Conservation (phyloP, 2,888 invertebrate species). For the Myathropa florea region DNA sequence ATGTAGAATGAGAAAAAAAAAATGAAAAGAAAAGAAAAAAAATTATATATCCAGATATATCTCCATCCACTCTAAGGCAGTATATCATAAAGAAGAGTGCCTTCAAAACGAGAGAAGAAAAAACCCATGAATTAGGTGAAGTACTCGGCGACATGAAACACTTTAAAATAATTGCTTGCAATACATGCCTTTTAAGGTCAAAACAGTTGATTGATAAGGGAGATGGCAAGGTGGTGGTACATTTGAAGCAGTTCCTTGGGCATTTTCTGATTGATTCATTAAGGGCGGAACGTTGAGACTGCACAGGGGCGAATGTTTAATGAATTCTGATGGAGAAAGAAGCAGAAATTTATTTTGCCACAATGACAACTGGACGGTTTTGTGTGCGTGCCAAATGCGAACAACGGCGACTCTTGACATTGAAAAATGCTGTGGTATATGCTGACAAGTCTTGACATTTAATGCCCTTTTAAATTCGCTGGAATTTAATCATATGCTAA, state of each 20-base stretch:
- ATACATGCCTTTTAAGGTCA: slow-evolving; percentile 46
- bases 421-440: too few relatives aligned
- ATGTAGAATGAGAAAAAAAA: neutral
- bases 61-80: neutral
- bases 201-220: slow-evolving; percentile 62
- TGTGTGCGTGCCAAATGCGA: neutral
- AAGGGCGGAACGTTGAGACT: neutral
- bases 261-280: slow-evolving; percentile 2
- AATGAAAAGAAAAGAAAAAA: slow-evolving; percentile 17
- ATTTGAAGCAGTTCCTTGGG: neutral
- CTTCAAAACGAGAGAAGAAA: slow-evolving; percentile 5
- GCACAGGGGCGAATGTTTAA: neutral
- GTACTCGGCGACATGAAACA: slow-evolving; percentile 25
- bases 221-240: neutral
- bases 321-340: neutral
- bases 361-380: neutral
- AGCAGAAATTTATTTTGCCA: neutral
- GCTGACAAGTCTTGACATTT: too few relatives aligned
- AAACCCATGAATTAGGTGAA: slow-evolving; percentile 41
- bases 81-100: neutral
- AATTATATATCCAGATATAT: neutral
- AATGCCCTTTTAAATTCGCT: neutral
- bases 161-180: slow-evolving; percentile 56
- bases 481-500: neutral
- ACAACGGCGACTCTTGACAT: neutral